Base-by-base conservation (phyloP, 2,888 invertebrate genomes). In the Ecliptopera silaceata region DNA sequence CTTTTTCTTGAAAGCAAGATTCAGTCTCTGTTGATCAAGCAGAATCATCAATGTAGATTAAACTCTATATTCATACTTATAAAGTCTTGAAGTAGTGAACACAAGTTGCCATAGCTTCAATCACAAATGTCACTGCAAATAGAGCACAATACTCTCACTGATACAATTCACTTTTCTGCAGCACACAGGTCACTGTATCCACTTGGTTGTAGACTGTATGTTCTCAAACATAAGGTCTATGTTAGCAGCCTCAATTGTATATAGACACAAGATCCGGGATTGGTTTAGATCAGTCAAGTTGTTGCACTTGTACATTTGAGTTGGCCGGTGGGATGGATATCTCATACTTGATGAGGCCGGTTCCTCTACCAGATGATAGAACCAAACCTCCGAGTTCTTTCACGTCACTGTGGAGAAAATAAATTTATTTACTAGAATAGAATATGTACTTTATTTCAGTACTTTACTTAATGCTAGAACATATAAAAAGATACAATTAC, bases 301-400 rank as follows among this genome's bases (percentile, higher is more conserved):
- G 88, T 56, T 92, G 92, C 54, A 92, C 91, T 61, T 91, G 91
- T 0, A 92, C 89, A 2, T 89, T 90, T 0, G 88, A 84, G 4
- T 81, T 75, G 57, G 91, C 88, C 17, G 88, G 92, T 1, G 92
- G 93, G 62, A 93, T 86, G 18, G 88, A 84, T 64, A 93, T 93
- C 81, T 93, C 93, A 73, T 93, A 93, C 77, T 93, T 93, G 67
- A 93, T 93, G 54, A 93, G 91, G 58, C 77, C 92, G 47, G 80
- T 82, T 66, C 84, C 91, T 63, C 80, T 83, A 38, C 82, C 92
- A 61, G 81, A 81, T 32, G 81, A 92, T 50, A 88, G 84, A 63
- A 84, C 92, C 56, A 84, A 79, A 0, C 82, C 84, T 11, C 86
- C 85, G 0, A 88, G 83, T 65, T 88, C 92, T 65, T 89, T 91